These are phyloP conservation scores for Phalacrocorax pelagicus DNA, from an alignment of 2,113 vertebrate species.

Conservation along the genomic window DNA sequence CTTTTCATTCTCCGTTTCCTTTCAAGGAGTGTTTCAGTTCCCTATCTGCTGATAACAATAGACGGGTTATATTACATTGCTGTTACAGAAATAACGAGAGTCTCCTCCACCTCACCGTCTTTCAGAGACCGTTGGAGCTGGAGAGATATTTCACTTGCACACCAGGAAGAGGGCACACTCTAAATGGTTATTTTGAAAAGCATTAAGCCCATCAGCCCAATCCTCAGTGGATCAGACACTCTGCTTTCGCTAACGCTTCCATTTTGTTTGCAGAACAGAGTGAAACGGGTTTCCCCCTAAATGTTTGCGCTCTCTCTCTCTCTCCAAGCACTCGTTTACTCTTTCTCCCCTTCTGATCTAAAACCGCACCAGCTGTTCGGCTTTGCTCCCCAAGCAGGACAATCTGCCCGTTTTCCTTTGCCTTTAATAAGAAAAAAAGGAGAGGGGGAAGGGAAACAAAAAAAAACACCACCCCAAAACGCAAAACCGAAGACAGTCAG, in stretches of 20 bases:
- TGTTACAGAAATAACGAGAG: neutral
- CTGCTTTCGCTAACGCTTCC: neutral
- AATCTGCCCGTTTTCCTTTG: slow-evolving; percentile 5
- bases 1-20: neutral
- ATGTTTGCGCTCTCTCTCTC: neutral
- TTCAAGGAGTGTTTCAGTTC: neutral
- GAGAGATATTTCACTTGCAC: neutral
- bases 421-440: neutral
- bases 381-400: neutral
- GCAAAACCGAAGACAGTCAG: neutral
- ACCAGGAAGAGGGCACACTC: neutral
- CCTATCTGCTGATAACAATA: neutral
- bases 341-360: neutral
- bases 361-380: slow-evolving; percentile 1
- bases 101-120: neutral
- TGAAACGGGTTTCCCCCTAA: neutral
- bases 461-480: too few relatives aligned
- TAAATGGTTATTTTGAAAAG: neutral
- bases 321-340: neutral
- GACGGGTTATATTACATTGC: neutral
- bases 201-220: neutral
- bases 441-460: neutral
- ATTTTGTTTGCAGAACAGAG: slow-evolving; percentile 9
- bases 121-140: neutral
- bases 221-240: neutral